phyloP scores from a whole-genome alignment of 2,888 invertebrate species.

The Thera britannica region DNA sequence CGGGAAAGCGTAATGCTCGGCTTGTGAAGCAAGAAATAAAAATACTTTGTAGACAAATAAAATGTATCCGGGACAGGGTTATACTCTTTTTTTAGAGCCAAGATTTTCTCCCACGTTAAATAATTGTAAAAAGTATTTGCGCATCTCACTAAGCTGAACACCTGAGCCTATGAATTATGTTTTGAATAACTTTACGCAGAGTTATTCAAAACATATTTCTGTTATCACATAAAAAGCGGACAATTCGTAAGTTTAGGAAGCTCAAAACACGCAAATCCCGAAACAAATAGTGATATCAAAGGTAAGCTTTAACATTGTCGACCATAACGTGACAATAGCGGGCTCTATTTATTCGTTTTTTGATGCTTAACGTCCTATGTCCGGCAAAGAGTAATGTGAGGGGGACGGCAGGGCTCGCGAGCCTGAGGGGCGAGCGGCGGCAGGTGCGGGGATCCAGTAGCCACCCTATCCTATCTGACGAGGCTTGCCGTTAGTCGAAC shows the following conservation, averaged over 20 bases:
- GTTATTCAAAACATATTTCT: neutral
- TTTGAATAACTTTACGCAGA: neutral
- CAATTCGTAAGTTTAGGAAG: neutral
- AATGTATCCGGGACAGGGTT: neutral
- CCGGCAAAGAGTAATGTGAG: constrained; percentile 33
- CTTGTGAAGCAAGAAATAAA: constrained; percentile 1
- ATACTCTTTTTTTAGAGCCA: neutral
- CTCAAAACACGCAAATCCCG: constrained; percentile 15
- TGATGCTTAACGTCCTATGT: constrained; percentile 32
- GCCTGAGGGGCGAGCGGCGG: constrained; percentile 24
- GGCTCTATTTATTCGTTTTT: constrained; percentile 29
- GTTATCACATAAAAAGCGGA: neutral
- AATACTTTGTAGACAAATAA: neutral
- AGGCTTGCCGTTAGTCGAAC: constrained; percentile 33
- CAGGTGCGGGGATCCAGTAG: constrained; percentile 31
- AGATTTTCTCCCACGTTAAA: neutral
- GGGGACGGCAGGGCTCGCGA: constrained; percentile 28
- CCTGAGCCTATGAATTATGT: neutral
- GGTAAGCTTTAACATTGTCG: constrained; percentile 23
- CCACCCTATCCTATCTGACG: constrained; percentile 46
- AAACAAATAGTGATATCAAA: constrained; percentile 24
- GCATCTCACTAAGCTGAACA: neutral
- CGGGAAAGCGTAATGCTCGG: neutral
- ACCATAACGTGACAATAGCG: constrained; percentile 31
- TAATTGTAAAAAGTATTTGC: neutral